Percentiles rank a stretch among this genome's conserved stretches.
Conservation (phyloP, 2,113 vertebrate genomes). For the Kryptolebias marmoratus region DNA sequence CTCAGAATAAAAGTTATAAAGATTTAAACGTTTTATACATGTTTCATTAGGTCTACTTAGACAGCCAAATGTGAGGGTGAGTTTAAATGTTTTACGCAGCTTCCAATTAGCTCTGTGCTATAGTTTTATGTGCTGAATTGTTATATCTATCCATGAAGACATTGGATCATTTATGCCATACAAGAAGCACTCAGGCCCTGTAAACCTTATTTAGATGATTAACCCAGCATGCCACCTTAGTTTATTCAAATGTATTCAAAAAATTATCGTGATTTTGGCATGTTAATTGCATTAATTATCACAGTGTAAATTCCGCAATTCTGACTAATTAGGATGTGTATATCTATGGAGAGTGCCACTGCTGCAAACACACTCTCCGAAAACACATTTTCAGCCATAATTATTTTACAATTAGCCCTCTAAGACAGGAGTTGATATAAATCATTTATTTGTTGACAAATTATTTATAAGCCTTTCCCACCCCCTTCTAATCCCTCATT, state of each 20-base stretch:
- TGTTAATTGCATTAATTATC: conserved; percentile 62
- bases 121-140: not conserved
- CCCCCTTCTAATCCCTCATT: not conserved
- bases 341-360: conserved; percentile 11
- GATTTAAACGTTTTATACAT: too few species aligned
- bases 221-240: conserved; percentile 30
- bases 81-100: not conserved
- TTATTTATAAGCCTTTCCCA: conserved; percentile 27
- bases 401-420: conserved; percentile 50
- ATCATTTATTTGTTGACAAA: conserved; percentile 36
- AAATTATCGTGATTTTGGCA: conserved; percentile 41
- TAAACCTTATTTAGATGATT: conserved; percentile 9
- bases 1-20: too few species aligned
- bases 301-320: conserved; percentile 40
- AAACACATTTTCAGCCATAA: conserved; percentile 41
- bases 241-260: conserved; percentile 56
- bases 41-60: not conserved
- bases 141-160: not conserved
- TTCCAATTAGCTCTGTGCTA: not conserved
- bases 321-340: conserved; percentile 45
- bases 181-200: conserved; percentile 15
- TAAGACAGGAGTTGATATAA: conserved; percentile 27
- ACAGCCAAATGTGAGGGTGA: not conserved
- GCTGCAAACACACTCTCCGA: conserved; percentile 20
- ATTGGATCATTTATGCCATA: not conserved